Conservation (phyloP, 2,797 vertebrate species). For the Chanos chanos region DNA sequence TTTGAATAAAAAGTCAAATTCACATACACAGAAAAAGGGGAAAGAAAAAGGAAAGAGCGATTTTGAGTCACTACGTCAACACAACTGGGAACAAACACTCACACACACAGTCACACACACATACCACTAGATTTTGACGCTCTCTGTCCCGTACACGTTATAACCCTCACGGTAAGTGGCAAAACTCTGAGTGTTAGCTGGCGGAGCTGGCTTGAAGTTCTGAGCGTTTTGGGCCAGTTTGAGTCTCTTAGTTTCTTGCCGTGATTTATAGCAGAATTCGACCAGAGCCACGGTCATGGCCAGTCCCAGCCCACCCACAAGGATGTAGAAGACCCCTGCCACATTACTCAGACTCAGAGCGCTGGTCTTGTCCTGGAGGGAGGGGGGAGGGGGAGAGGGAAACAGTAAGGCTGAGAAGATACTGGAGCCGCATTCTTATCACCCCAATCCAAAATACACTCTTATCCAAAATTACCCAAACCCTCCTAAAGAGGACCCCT, state of each 20-base stretch:
- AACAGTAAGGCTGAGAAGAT: too few relatives aligned
- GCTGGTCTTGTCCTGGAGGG: constrained; percentile 96
- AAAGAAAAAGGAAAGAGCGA: too few relatives aligned
- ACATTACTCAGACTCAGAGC: constrained; percentile 99
- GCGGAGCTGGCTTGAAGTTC: constrained; percentile 94
- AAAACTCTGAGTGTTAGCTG: constrained; percentile 91
- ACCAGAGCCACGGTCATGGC: constrained; percentile 99
- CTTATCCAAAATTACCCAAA: too few relatives aligned
- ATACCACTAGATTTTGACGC: constrained; percentile 96
- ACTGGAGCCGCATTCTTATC: constrained; percentile 8
- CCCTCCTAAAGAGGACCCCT: too few relatives aligned
- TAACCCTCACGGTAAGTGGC: constrained; percentile 99
- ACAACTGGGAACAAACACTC: too few relatives aligned
- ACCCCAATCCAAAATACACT: constrained; percentile 15
- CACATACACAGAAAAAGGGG: too few relatives aligned
- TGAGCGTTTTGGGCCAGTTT: constrained; percentile 94
- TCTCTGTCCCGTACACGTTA: constrained; percentile 99
- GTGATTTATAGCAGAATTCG: constrained; percentile 99
- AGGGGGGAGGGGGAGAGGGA: constrained; percentile 24
- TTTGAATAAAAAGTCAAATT: too few relatives aligned
- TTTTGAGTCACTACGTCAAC: too few relatives aligned
- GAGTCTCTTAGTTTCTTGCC: constrained; percentile 95
- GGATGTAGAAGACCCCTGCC: constrained; percentile 99
- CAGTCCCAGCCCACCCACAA: constrained; percentile 96
- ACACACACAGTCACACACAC: too few relatives aligned